Conservation (phyloP, 2,888 invertebrate species). For the Agonum fuliginosum region DNA sequence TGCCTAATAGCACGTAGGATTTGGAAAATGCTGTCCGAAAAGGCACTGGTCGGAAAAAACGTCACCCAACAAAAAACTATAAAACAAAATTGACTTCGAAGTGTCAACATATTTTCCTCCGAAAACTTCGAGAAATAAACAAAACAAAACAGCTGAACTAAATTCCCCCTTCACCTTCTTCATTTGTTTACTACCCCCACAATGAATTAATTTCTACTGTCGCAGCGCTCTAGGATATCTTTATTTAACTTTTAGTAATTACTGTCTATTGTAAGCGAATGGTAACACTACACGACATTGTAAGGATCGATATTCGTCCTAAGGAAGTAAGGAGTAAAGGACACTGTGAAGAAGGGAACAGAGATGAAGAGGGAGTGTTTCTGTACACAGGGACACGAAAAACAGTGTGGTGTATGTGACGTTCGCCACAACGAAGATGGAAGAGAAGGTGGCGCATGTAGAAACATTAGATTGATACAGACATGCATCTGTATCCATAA, state of each 20-base stretch:
- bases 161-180: background rate
- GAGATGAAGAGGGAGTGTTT: background rate
- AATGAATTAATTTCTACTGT: conserved; percentile 24
- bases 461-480: too few species aligned
- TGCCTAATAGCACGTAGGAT: too few species aligned
- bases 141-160: background rate
- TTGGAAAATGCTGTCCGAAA: too few species aligned
- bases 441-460: too few species aligned
- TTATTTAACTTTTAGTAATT: conserved; percentile 45
- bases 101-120: too few species aligned
- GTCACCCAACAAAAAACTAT: too few species aligned
- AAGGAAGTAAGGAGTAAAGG: background rate
- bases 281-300: conserved; percentile 28
- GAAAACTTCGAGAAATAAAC: background rate
- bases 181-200: background rate
- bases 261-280: conserved; percentile 33
- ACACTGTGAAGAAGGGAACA: background rate
- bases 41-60: too few species aligned
- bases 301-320: conserved; percentile 35
- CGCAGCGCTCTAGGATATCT: conserved; percentile 8
- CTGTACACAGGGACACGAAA: background rate
- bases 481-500: too few species aligned
- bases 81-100: too few species aligned
- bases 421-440: too few species aligned
- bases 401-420: too few species aligned